phyloP scores from a whole-genome alignment of 1,140 invertebrate species.

The Pteromalus puparum region DNA sequence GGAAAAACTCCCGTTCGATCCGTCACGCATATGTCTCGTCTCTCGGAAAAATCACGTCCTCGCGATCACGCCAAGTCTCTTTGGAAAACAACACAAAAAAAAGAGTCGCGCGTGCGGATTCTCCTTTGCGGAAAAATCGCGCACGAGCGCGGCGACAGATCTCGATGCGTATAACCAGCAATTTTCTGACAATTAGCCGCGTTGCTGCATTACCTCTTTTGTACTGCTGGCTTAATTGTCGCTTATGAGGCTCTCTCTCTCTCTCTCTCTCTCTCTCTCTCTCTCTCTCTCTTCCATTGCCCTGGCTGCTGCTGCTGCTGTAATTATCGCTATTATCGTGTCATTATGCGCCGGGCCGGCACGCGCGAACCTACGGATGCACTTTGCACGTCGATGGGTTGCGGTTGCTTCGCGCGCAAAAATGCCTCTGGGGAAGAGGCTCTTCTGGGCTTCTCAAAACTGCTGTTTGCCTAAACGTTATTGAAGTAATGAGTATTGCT shows the following conservation, averaged over 20 bases:
- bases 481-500: background rate
- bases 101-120: background rate
- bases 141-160: constrained; percentile 16
- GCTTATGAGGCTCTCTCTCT: constrained; percentile 39
- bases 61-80: background rate
- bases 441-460: background rate
- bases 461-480: background rate
- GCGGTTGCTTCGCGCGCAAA: background rate
- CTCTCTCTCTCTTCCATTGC: too few relatives aligned
- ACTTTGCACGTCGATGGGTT: background rate
- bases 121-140: constrained; percentile 2
- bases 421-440: background rate
- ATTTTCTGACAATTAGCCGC: constrained; percentile 44
- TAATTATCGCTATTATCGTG: constrained; percentile 65
- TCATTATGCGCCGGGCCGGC: constrained; percentile 58
- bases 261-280: constrained; percentile 43
- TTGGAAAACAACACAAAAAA: too few relatives aligned
- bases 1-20: too few relatives aligned
- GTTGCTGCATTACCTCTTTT: constrained; percentile 36
- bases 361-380: background rate
- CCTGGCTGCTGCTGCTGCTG: constrained; percentile 1
- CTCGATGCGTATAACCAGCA: constrained; percentile 12
- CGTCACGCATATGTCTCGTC: too few relatives aligned
- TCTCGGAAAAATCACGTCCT: constrained; percentile 18
- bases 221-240: constrained; percentile 39